These are phyloP conservation scores for Atrichornis clamosus DNA, from an alignment of 2,113 vertebrate genomes.

Conservation along the genomic window DNA sequence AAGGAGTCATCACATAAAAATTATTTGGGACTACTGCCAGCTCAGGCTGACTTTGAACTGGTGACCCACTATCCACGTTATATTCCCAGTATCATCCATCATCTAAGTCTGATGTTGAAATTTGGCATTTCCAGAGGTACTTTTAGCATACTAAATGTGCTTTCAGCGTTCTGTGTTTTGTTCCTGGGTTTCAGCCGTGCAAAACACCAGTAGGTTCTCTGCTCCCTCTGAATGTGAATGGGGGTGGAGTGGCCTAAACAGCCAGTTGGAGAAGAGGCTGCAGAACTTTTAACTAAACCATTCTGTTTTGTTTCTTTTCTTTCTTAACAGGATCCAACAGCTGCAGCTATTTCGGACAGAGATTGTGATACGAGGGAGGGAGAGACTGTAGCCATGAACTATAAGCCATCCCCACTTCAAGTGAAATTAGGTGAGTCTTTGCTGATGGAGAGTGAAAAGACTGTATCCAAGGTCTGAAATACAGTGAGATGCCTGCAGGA, in stretches of 20 bases:
- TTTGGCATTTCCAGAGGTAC: not conserved
- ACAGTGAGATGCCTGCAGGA: accelerated
- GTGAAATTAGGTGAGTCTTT: conserved; percentile 91
- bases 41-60: not conserved
- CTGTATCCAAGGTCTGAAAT: not conserved
- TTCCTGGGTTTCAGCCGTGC: not conserved
- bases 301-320: conserved; percentile 31
- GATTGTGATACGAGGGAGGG: conserved; percentile 86
- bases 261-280: not conserved
- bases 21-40: not conserved
- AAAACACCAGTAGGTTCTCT: not conserved
- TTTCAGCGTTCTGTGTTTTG: not conserved
- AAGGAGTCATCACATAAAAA: not conserved
- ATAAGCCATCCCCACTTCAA: conserved; percentile 94
- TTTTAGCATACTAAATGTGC: not conserved
- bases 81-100: not conserved
- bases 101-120: not conserved
- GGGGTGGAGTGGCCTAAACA: not conserved
- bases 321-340: conserved; percentile 84
- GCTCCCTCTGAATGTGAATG: not conserved
- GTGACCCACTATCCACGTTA: not conserved
- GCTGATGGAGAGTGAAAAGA: not conserved
- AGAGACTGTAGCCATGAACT: conserved; percentile 93
- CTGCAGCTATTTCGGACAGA: conserved; percentile 83
- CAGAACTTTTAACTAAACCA: not conserved